Conservation (phyloP, 2,888 invertebrate genomes). For the Brachyopa scutellaris region DNA sequence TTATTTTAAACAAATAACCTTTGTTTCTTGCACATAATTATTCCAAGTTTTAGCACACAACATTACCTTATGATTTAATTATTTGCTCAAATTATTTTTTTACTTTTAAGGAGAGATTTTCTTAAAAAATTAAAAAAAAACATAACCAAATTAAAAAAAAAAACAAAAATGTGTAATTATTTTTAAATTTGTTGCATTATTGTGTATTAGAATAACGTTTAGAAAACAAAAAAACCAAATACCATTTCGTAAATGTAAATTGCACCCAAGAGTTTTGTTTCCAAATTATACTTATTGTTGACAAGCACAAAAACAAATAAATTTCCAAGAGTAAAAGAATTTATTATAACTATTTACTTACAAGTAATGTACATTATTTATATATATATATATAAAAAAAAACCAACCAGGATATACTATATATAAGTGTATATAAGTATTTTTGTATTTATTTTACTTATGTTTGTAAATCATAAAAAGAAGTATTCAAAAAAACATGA, state of each 20-base stretch:
- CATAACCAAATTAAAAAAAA: neutral
- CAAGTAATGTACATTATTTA: conserved; percentile 68
- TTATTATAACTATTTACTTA: conserved; percentile 62
- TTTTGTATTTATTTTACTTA: conserved; percentile 69
- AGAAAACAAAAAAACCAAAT: conserved; percentile 17
- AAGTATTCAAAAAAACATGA: conserved; percentile 16
- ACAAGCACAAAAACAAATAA: conserved; percentile 60
- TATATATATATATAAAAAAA: conserved; percentile 27
- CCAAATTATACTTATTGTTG: conserved; percentile 47
- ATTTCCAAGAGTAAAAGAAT: conserved; percentile 46
- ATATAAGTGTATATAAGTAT: conserved; percentile 71
- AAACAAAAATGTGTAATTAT: neutral
- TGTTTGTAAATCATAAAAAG: conserved; percentile 56
- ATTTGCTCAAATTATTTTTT: neutral
- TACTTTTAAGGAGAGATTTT: conserved; percentile 66
- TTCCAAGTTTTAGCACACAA: conserved; percentile 44
- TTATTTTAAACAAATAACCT: neutral
- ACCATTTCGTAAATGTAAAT: conserved; percentile 60
- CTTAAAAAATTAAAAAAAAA: conserved; percentile 29
- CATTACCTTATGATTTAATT: too few relatives aligned
- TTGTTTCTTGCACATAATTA: neutral
- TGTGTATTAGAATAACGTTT: conserved; percentile 57
- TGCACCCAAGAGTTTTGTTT: conserved; percentile 51
- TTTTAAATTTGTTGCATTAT: conserved; percentile 53
- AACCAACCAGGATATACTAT: conserved; percentile 6